Evolutionary conservation across 2,888 invertebrate species (phyloP), one percentile per base, ranked within the genome.

Genomic region (Eristalis arbustorum): DNA sequence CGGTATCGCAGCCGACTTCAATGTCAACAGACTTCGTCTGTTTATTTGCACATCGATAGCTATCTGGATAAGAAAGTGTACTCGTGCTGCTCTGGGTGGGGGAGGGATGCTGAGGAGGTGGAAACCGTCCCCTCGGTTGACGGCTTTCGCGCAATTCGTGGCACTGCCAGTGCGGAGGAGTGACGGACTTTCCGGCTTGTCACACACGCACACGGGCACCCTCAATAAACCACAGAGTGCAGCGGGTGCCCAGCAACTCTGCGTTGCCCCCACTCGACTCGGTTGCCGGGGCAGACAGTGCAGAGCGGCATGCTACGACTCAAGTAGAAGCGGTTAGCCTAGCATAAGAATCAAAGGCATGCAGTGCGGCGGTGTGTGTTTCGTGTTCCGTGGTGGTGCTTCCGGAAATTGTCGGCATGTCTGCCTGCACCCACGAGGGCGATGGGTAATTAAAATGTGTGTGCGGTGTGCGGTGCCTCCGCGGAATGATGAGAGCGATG

Each of bases 261-360:
- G 18, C 2, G 31, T 31, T 10, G 25, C 28, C n/a, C n/a, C 28
- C 25, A 62, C 25, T 49, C 18, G n/a, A 14, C 28, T 49, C 14
- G 18, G 34, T 57, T 8, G 11, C 3, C 40, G 63, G 10, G n/a
- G 37, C 28, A 66, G 23, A 28, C 72, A 49, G 23, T 22, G 14
- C n/a, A 22, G 37, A 4, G 31, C 8, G 31, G 69, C 37, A 8
- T n/a, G 59, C 42, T 31, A 34, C 42, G 62, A 57, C 25, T 76
- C 62, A 69, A 68, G 72, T 79, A 49, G 79, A 72, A 73, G 72
- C 61, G 72, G 79, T 66, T 61, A 73, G 28, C 49, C 61, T 31
- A 28, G 66, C 78, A 78, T 78, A 72, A 78, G 78, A 78, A 61
- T 72, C 59, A 49, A 18, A 66, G 59, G 61, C 66, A 72, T 68